These are phyloP conservation scores for Bombus huntii DNA, from an alignment of 1,140 invertebrate genomes.

Conservation along the genomic window DNA sequence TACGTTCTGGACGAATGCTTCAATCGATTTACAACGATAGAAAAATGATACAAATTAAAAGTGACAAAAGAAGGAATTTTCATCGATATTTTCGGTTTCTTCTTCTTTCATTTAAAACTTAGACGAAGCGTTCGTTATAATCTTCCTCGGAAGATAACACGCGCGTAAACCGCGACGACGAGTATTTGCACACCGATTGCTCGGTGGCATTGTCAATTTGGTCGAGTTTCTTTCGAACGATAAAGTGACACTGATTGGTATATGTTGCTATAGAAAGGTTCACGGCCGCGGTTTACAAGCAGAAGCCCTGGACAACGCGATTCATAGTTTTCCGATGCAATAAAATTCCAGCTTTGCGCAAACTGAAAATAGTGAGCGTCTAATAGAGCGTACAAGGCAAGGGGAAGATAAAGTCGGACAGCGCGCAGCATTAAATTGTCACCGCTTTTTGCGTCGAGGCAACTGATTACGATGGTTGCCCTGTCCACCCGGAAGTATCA, in stretches of 20 bases:
- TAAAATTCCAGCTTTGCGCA: background rate
- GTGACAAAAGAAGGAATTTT: background rate
- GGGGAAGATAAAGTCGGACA: background rate
- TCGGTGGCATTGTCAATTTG: no score
- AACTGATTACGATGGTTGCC: slow-evolving; percentile 67
- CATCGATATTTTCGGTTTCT: background rate
- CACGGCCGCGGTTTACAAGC: background rate
- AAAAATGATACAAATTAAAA: background rate
- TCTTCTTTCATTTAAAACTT: background rate
- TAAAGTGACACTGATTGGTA: background rate
- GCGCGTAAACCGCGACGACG: background rate
- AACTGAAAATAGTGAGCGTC: background rate
- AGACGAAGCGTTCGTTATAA: background rate
- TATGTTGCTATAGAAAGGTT: background rate
- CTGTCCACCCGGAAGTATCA: slow-evolving; percentile 75
- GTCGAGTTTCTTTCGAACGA: background rate
- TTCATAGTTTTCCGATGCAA: background rate
- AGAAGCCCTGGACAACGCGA: background rate
- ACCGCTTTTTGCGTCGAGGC: slow-evolving; percentile 76
- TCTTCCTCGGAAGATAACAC: no score
- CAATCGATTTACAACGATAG: background rate
- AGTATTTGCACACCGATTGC: background rate
- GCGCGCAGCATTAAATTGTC: slow-evolving; percentile 58
- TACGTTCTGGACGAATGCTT: background rate
- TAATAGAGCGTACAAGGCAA: no score